These are phyloP conservation scores for Tenebrosternarchus preto DNA, from an alignment of 2,113 vertebrate species.

Conservation along the genomic window DNA sequence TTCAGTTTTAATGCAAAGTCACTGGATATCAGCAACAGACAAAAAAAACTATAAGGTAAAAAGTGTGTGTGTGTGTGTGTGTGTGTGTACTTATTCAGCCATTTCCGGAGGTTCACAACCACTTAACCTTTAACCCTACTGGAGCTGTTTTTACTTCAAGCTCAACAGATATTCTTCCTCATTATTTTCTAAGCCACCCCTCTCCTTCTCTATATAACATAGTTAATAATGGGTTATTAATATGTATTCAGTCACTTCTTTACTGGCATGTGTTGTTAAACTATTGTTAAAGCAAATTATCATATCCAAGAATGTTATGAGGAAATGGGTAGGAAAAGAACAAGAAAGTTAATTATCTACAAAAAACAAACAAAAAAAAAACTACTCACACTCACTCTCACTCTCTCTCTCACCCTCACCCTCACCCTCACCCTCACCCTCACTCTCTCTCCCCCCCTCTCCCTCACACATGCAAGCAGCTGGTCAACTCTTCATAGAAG, in stretches of 20 bases:
- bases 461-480: background rate
- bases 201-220: slow-evolving; percentile 16
- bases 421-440: background rate
- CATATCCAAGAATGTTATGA: too few species aligned
- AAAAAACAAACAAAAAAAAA: too few species aligned
- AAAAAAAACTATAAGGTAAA: too few species aligned
- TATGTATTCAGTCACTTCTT: too few species aligned
- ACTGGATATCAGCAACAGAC: too few species aligned
- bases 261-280: background rate
- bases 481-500: background rate
- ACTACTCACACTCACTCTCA: too few species aligned
- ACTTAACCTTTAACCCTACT: slow-evolving; percentile 5
- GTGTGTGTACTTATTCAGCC: background rate
- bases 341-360: too few species aligned
- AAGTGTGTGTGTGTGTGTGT: background rate
- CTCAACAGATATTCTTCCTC: too few species aligned
- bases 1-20: too few species aligned
- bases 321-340: too few species aligned
- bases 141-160: background rate
- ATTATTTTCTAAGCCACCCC: background rate
- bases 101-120: background rate
- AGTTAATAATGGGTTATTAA: too few species aligned
- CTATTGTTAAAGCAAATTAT: too few species aligned
- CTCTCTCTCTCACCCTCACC: background rate
- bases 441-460: background rate